Base-by-base conservation (phyloP, 2,888 invertebrate genomes). In the Drosophila helvetica region DNA sequence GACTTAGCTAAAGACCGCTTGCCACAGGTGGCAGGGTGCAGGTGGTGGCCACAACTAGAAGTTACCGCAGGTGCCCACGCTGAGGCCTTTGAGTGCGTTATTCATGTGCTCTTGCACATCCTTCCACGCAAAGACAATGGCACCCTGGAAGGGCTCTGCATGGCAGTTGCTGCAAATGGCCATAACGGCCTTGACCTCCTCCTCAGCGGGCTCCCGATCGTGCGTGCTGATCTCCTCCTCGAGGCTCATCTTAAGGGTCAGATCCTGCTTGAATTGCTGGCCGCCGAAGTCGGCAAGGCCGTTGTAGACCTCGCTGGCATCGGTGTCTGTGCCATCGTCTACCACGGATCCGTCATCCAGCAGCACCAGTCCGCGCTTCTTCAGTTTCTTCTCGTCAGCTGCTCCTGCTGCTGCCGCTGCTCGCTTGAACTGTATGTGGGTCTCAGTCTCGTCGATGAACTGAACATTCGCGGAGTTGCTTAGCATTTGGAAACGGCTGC, bases 171-270 rank as follows among this genome's bases (percentile, higher is more conserved):
- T 94, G 91, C 97, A 97, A 2, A 96, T 93, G 78, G 95, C 93
- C 95, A 96, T 95, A 0, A 96, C 96, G 10, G 95, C 95, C 79
- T 93, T 95, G 0, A 96, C 96, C 91, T 96, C 96, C 33, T 95
- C 96, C 90, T 96, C 96, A 0, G 96, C 96, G 0, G 96, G 96
- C 83, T 96, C 96, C 47, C 96, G 93, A 83, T 96, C 96, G 68
- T 96, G 95, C 55, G 93, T 93, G 92, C 94, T 92, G 4, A 93
- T 92, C 77, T 92, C 90, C 68, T 91, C 90, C 69, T 91, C 90
- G 9, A 92, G 87, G 42, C 89, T 91, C 88, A 89, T 90, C 65
- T 89, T 90, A 4, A 85, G 67, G 58, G 92, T 93, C 79, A 94
- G 93, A 70, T 94, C 94, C 77, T 94, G 92, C 78, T 94, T 94